A percentile compares a stretch with the other conserved stretches of the same genome.
Evolutionary conservation across 2,113 vertebrate genomes (phyloP).

Genomic region (Mustela lutreola): DNA sequence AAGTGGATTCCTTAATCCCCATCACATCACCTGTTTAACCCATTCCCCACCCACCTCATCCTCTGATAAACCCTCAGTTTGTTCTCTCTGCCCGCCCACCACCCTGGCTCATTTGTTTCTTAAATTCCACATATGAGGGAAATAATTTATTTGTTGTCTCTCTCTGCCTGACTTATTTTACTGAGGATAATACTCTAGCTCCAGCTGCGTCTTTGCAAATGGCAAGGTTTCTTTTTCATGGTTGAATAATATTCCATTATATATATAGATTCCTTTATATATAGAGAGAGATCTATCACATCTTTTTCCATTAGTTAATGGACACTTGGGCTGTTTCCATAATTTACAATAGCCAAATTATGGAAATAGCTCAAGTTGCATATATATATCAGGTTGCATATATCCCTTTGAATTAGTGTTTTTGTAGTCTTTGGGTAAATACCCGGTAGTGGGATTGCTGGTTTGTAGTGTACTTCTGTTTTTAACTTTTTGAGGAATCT

Average conservation of each 20-base stretch:
- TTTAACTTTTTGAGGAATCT: neutral
- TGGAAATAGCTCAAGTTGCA: no score
- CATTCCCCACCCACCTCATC: neutral
- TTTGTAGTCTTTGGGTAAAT: neutral
- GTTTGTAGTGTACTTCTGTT: neutral
- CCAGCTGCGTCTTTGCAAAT: neutral
- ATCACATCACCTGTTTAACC: neutral
- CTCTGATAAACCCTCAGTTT: neutral
- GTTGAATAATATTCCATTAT: neutral
- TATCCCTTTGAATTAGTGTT: neutral
- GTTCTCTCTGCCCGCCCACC: rapidly evolving
- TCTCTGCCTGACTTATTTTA: neutral
- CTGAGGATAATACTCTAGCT: neutral
- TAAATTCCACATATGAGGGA: neutral
- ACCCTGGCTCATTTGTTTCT: neutral
- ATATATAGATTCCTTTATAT: neutral
- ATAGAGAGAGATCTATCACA: neutral
- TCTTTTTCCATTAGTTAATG: neutral
- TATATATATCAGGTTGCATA: neutral
- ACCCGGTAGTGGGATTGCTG: neutral
- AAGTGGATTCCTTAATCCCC: neutral
- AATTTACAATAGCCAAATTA: neutral
- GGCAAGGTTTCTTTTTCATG: neutral
- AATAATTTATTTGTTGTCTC: neutral
- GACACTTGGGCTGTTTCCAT: neutral